phyloP scores from a whole-genome alignment of 2,888 invertebrate species.

The Metallyticus violacea region DNA sequence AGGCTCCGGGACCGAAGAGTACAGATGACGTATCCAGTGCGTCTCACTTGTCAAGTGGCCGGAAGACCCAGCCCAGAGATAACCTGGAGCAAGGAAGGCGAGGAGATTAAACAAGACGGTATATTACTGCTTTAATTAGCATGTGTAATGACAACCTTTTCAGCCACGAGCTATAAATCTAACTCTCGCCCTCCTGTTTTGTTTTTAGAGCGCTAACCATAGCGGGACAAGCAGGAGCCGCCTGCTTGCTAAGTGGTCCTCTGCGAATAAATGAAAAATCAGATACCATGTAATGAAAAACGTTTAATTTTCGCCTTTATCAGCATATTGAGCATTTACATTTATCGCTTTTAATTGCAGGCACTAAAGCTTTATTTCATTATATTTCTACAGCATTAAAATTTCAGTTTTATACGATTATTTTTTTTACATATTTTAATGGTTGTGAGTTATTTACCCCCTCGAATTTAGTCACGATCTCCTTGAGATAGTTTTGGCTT shows the following conservation, averaged over 20 bases:
- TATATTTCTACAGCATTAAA: no score
- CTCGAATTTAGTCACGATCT: no score
- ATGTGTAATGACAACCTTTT: not conserved
- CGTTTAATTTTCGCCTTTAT: no score
- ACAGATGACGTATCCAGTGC: conserved; percentile 77
- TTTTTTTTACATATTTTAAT: no score
- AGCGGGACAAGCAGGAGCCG: not conserved
- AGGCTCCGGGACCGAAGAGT: conserved; percentile 78
- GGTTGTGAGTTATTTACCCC: no score
- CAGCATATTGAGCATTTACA: no score
- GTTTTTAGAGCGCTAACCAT: not conserved
- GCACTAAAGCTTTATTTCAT: no score
- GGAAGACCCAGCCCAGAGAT: conserved; percentile 72
- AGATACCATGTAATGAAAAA: no score
- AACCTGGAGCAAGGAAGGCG: conserved; percentile 82
- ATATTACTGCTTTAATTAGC: conserved; percentile 39
- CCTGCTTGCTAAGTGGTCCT: not conserved
- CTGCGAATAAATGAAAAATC: not conserved
- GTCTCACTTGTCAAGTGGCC: conserved; percentile 80
- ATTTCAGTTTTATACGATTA: no score
- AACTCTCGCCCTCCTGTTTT: no score
- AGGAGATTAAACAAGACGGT: conserved; percentile 59
- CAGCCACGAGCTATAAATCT: not conserved
- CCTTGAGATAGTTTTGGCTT: no score
- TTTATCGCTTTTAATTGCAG: no score